phyloP scores from a whole-genome alignment of 35 echinoderm and acorn worm species.

The Anneissia japonica region DNA sequence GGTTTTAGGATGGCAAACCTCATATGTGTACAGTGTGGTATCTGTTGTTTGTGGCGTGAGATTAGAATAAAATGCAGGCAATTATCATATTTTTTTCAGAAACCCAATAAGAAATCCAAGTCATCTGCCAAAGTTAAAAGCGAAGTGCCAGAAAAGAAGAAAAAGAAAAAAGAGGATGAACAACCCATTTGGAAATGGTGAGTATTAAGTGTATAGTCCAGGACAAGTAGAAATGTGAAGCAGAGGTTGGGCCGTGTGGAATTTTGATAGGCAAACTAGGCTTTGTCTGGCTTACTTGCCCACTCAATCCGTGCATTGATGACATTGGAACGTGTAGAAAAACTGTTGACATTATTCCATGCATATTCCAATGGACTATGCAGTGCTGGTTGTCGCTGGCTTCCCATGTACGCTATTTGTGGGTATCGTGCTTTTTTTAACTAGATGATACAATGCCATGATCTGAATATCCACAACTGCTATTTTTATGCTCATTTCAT shows the following conservation, averaged over 20 bases:
- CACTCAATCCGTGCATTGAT: background rate
- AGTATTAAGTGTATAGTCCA: background rate
- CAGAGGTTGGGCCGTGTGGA: background rate
- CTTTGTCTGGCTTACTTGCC: background rate
- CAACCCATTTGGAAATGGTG: conserved; percentile 93
- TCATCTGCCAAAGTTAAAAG: conserved; percentile 12
- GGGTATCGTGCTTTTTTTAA: too few relatives aligned
- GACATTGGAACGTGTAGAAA: background rate
- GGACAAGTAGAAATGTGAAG: background rate
- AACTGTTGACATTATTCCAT: background rate
- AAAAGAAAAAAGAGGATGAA: conserved; percentile 77
- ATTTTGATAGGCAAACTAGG: background rate
- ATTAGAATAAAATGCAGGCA: conserved; percentile 32
- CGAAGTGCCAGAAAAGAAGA: conserved; percentile 7
- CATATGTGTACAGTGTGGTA: too few relatives aligned
- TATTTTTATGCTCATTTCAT: too few relatives aligned
- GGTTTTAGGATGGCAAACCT: background rate
- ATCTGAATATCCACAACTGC: too few relatives aligned
- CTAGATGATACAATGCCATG: too few relatives aligned
- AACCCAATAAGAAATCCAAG: conserved; percentile 37
- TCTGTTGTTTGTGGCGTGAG: background rate
- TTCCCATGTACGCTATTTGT: background rate
- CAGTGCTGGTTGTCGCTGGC: background rate
- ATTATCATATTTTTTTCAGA: background rate
- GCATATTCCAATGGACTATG: background rate